Evolutionary conservation across 2,888 invertebrate species (phyloP).

Genomic region (Drosophila cognata): DNA sequence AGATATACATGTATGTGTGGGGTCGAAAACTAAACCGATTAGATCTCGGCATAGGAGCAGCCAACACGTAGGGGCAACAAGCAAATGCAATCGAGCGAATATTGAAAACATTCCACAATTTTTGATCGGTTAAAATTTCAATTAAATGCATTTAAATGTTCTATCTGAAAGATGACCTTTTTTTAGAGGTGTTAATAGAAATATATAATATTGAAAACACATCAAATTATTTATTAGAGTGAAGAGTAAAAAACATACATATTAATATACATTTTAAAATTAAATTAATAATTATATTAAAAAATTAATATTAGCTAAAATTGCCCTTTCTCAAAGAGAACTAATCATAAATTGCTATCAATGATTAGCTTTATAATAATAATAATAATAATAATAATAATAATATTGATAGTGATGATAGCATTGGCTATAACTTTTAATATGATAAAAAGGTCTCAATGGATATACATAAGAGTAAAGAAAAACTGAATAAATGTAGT

Average conservation of each 20-base stretch:
- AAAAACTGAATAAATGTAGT: background rate
- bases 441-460: accelerated
- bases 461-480: background rate
- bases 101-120: background rate
- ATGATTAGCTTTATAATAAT: too few relatives aligned
- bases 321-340: background rate
- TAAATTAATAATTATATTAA: background rate
- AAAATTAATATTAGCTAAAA: background rate
- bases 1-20: constrained; percentile 41
- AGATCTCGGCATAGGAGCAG: constrained; percentile 32
- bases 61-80: constrained; percentile 20
- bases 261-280: background rate
- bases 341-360: too few relatives aligned
- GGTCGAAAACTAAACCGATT: constrained; percentile 56
- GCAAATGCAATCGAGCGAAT: constrained; percentile 14
- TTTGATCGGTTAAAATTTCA: background rate
- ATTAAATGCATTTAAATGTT: background rate
- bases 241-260: too few relatives aligned
- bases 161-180: background rate
- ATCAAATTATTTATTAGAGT: too few relatives aligned
- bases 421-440: background rate
- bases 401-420: background rate
- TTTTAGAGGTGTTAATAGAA: background rate
- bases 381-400: background rate
- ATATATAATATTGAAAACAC: background rate